Evolutionary conservation across 2,113 vertebrate species (phyloP), one percentile per base, ranked within the genome.

Genomic region (Oreochromis niloticus): DNA sequence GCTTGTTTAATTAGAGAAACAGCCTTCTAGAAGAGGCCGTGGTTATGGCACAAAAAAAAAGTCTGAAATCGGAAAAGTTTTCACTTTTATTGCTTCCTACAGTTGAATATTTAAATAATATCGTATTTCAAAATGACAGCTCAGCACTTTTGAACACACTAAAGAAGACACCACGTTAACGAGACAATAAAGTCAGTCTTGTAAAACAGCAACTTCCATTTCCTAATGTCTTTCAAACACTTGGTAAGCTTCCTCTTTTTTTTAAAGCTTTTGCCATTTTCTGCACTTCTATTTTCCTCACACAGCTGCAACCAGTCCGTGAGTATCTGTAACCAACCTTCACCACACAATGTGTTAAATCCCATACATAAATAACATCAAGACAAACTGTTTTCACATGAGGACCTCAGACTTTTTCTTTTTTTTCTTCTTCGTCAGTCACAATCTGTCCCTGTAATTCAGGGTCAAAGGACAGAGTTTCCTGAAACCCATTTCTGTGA

Each of bases 381-480:
- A 41, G 57, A 80, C 81, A 66, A 88, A 85, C 89, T 61, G 81
- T 88, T 89, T 88, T 89, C 46, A 68, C 61, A 54, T 12, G 82
- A 68, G 83, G 39, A 17, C 57, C 68, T 41, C 56, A 57, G 80
- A 75, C 66, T 56, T 89, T 84, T 75, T 89, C 0, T 66, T 84
- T 84, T 43, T 86, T 43, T 46, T 84, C 66, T 80, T 80, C 46
- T 80, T 54, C 8, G 83, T 87, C 34, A 82, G 88, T 84, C 83
- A 66, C 89, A 93, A 71, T 89, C 78, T 91, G 89, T 87, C 89
- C 88, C 89, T 22, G 61, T 34, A 78, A 59, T 83, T 82, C 61
- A 16, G 85, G 95, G 95, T 96, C 94, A 96, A 96, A 96, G 95
- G 92, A 90, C 84, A 80, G 59, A 92, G 89, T 94, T 95, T 95